These are phyloP conservation scores for Pelvicachromis taeniatus DNA, from an alignment of 2,113 vertebrate species.

Conservation along the genomic window DNA sequence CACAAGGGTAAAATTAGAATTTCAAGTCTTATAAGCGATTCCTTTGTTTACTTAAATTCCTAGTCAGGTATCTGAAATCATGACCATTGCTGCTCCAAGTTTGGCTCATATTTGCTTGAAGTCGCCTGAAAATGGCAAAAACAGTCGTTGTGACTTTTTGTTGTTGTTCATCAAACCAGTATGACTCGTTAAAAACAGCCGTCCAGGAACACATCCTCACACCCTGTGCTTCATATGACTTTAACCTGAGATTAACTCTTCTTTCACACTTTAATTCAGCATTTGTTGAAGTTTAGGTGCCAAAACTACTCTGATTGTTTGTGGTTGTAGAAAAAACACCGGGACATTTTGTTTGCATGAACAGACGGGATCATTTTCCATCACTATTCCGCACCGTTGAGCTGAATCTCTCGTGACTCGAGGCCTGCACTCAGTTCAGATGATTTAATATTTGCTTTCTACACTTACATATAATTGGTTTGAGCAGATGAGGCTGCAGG, in stretches of 20 bases:
- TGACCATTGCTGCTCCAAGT: fast-evolving
- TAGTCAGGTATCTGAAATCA: not conserved
- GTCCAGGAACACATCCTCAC: not conserved
- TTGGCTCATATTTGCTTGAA: not conserved
- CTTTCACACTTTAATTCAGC: not conserved
- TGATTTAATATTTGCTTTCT: not conserved
- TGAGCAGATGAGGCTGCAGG: not conserved
- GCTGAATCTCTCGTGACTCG: not conserved
- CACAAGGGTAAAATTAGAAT: no score
- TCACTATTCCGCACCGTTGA: not conserved
- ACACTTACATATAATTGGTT: not conserved
- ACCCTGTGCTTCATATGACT: fast-evolving
- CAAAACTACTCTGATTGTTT: not conserved
- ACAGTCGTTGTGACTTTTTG: not conserved
- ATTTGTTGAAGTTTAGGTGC: not conserved
- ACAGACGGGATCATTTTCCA: not conserved
- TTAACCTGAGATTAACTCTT: not conserved
- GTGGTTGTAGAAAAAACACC: not conserved
- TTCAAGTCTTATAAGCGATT: no score
- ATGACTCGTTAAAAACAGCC: not conserved
- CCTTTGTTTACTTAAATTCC: no score
- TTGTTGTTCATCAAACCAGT: not conserved
- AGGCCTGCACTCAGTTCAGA: not conserved
- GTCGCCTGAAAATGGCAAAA: fast-evolving
- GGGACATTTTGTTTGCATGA: not conserved